These are phyloP conservation scores for Sepiola atlantica DNA, from an alignment of 2,888 invertebrate species.

Conservation along the genomic window DNA sequence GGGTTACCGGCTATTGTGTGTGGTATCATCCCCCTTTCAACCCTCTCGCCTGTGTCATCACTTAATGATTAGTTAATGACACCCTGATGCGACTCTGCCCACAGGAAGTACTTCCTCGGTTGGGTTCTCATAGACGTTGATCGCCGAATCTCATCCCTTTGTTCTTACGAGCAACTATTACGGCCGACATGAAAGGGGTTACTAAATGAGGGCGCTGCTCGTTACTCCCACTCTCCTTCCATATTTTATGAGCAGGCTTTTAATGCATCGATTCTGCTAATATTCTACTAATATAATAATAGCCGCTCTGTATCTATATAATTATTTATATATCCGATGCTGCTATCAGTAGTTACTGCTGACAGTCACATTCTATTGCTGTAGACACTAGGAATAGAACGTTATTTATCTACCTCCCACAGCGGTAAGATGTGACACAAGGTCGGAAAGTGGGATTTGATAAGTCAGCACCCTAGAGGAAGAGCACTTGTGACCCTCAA, in stretches of 20 bases:
- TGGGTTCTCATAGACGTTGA: background rate
- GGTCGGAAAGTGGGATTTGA: too few relatives aligned
- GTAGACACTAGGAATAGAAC: too few relatives aligned
- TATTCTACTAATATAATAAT: too few relatives aligned
- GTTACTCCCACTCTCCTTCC: background rate
- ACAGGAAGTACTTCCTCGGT: slow-evolving; percentile 20
- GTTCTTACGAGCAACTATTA: background rate
- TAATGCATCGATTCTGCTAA: background rate
- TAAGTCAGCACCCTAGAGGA: too few relatives aligned
- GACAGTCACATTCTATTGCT: too few relatives aligned
- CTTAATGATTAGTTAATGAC: background rate
- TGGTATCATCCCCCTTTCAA: background rate
- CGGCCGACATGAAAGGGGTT: background rate
- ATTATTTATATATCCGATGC: too few relatives aligned
- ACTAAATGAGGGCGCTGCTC: background rate
- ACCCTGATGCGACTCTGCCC: background rate
- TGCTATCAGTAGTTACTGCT: too few relatives aligned
- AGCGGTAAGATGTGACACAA: too few relatives aligned
- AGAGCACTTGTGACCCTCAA: too few relatives aligned
- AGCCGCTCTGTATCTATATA: too few relatives aligned
- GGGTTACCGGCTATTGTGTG: background rate
- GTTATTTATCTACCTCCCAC: too few relatives aligned
- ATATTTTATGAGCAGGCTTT: background rate
- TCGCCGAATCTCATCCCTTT: background rate
- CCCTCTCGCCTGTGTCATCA: background rate